Percentiles rank a stretch among this genome's conserved stretches.
Conservation (phyloP, 2,113 vertebrate genomes). For the Paradoxurus hermaphroditus region DNA sequence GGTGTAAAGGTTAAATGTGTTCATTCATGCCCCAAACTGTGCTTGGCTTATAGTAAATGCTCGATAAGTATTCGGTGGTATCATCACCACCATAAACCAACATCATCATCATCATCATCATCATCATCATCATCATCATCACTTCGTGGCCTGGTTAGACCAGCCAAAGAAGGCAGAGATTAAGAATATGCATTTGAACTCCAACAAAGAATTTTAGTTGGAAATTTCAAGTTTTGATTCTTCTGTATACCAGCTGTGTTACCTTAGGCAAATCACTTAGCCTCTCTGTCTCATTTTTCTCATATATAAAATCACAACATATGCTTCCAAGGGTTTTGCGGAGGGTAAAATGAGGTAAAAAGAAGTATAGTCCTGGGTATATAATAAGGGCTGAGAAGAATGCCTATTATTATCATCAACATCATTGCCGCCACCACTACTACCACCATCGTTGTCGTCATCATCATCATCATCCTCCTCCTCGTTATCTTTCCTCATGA, state of each 20-base stretch:
- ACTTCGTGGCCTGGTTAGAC: background rate
- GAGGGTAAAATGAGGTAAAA: background rate
- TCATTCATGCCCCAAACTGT: background rate
- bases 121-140: background rate
- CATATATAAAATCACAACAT: background rate
- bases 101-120: background rate
- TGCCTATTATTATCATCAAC: background rate
- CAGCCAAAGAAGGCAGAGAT: background rate
- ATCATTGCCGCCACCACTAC: background rate
- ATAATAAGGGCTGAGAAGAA: background rate
- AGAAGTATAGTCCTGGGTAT: background rate
- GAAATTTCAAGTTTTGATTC: background rate
- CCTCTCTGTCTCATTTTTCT: background rate
- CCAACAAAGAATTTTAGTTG: background rate
- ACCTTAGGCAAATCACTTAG: background rate
- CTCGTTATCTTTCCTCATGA: background rate
- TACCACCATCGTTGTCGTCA: background rate
- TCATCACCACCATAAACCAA: too few relatives aligned
- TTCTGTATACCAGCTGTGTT: background rate
- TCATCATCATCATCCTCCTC: background rate
- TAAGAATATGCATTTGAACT: background rate
- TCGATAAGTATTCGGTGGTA: background rate
- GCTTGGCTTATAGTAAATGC: background rate
- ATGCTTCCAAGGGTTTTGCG: background rate
- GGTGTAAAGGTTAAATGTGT: background rate